Evolutionary conservation across 2,797 vertebrate species (phyloP).

Genomic region (Podargus strigoides): DNA sequence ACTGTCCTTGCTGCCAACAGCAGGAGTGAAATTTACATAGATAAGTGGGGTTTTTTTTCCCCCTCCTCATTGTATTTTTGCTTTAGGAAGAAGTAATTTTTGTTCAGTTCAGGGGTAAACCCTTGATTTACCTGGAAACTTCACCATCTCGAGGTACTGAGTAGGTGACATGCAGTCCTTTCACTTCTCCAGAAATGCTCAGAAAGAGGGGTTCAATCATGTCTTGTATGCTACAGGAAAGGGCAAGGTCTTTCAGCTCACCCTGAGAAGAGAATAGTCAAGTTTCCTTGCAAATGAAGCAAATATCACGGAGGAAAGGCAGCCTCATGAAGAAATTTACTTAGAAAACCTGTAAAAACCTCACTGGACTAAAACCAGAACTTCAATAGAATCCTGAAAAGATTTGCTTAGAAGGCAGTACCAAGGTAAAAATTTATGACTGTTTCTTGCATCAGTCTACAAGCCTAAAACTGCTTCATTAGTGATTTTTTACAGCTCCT

Average conservation of each 20-base stretch:
- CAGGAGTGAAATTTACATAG: background rate
- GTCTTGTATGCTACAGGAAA: slow-evolving; percentile 82
- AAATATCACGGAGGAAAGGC: background rate
- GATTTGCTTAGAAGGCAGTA: background rate
- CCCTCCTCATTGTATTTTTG: background rate
- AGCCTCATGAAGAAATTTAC: background rate
- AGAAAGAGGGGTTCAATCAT: slow-evolving; percentile 83
- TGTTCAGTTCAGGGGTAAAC: background rate
- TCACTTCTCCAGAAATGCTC: slow-evolving; percentile 76
- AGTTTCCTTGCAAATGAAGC: background rate
- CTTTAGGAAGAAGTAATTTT: background rate
- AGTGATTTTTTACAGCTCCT: background rate
- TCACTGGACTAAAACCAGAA: background rate
- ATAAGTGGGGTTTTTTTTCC: rapidly evolving
- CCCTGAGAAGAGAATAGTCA: slow-evolving; percentile 68
- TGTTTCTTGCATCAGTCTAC: background rate
- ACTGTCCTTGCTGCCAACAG: background rate
- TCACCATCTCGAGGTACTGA: slow-evolving; percentile 46
- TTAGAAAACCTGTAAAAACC: background rate
- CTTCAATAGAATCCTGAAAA: background rate
- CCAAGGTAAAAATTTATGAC: background rate
- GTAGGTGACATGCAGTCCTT: slow-evolving; percentile 79
- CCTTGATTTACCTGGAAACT: slow-evolving; percentile 26
- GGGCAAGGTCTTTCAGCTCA: slow-evolving; percentile 76
- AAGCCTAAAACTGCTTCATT: background rate